Evolutionary conservation across 2,888 invertebrate genomes (phyloP).

Genomic region (Torymus tubicola): DNA sequence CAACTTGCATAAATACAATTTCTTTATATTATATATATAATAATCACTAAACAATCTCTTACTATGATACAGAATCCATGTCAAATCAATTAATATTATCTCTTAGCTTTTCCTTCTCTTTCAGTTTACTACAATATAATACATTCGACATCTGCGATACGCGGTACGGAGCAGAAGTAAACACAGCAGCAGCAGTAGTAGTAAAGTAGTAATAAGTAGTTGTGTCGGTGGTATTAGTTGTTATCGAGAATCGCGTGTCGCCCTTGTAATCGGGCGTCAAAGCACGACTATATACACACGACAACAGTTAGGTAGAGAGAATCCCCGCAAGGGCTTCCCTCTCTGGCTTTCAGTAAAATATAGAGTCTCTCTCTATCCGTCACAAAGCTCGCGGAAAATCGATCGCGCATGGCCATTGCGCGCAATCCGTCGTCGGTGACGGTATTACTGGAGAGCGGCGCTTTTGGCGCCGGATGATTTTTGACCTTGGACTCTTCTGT

Average conservation of each 20-base stretch:
- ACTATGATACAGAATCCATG: constrained; percentile 44
- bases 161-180: not conserved
- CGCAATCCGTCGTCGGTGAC: not conserved
- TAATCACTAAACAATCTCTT: constrained; percentile 17
- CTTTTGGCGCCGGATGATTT: constrained; percentile 47
- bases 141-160: constrained; percentile 16
- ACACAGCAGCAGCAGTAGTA: not conserved
- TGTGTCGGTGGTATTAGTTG: not conserved
- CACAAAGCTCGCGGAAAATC: constrained; percentile 33
- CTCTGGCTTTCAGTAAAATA: constrained; percentile 14
- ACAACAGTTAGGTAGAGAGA: constrained; percentile 10
- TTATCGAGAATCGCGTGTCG: not conserved
- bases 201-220: constrained; percentile 1
- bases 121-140: constrained; percentile 41
- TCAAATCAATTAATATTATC: not conserved
- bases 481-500: constrained; percentile 51
- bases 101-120: constrained; percentile 10
- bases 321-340: constrained; percentile 30
- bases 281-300: constrained; percentile 31
- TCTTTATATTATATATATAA: constrained; percentile 28
- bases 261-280: constrained; percentile 6
- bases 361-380: not conserved
- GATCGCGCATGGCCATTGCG: constrained; percentile 40
- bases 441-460: not conserved
- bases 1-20: constrained; percentile 60